Conservation (phyloP, 2,797 vertebrate genomes). For the Masticophis lateralis region DNA sequence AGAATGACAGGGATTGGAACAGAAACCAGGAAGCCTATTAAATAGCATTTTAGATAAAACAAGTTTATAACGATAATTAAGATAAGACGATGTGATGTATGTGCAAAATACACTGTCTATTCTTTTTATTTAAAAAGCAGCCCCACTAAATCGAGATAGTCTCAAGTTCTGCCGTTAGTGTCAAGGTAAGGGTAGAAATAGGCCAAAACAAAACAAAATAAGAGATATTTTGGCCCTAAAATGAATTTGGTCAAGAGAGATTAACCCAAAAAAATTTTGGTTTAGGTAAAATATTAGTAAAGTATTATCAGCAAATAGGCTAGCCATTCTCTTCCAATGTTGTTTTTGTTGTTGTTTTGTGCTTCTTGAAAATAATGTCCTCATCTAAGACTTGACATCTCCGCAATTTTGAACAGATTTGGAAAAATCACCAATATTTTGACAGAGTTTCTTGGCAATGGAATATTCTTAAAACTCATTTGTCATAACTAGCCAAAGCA, state of each 20-base stretch:
- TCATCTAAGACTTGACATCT: slow-evolving; percentile 71
- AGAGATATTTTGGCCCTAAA: not conserved
- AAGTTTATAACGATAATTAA: not conserved
- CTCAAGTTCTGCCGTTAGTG: not conserved
- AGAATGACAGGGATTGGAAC: not conserved
- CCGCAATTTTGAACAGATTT: slow-evolving; percentile 73
- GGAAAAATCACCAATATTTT: slow-evolving; percentile 74
- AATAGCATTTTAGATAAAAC: not conserved
- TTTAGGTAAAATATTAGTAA: slow-evolving; percentile 41
- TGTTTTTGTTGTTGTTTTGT: slow-evolving; percentile 67
- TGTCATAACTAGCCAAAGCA: slow-evolving; percentile 73
- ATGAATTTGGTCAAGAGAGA: not conserved
- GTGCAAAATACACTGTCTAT: not conserved
- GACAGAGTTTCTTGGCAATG: slow-evolving; percentile 73
- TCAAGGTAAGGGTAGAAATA: not conserved
- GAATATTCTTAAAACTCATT: slow-evolving; percentile 71
- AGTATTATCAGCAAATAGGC: slow-evolving; percentile 35
- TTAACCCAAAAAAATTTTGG: slow-evolving; percentile 15
- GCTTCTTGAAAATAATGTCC: slow-evolving; percentile 69
- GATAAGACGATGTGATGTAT: not conserved
- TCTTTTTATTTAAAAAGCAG: not conserved
- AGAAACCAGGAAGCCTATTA: not conserved
- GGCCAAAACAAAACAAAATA: not conserved
- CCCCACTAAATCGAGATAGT: not conserved
- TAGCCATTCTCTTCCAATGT: slow-evolving; percentile 48